Percentiles rank a stretch among this genome's conserved stretches.
These are phyloP conservation scores for Pandemis cinnamomeana DNA, from an alignment of 2,888 invertebrate species.

Conservation along the genomic window DNA sequence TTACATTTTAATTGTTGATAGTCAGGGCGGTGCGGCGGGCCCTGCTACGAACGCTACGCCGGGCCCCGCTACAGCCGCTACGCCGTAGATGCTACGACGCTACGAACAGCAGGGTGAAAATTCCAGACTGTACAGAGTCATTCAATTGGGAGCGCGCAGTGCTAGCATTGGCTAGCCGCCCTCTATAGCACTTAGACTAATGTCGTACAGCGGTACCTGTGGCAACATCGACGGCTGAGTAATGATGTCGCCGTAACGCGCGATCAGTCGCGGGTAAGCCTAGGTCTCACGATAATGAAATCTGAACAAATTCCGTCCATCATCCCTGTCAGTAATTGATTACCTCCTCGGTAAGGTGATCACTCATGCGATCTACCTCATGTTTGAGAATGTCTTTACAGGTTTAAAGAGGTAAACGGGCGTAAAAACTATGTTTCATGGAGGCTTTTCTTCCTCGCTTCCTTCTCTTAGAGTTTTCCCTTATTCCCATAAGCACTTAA, in stretches of 20 bases:
- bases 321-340: conserved; percentile 33
- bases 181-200: neutral
- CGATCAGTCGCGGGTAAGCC: conserved; percentile 14
- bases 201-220: neutral
- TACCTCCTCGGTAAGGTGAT: conserved; percentile 17
- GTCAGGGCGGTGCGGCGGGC: neutral
- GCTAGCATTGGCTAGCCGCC: neutral
- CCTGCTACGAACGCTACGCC: conserved; percentile 13
- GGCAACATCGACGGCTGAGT: conserved; percentile 5
- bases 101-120: neutral
- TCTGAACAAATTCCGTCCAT: conserved; percentile 28
- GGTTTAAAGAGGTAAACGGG: conserved; percentile 10
- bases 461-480: neutral
- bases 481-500: conserved; percentile 1
- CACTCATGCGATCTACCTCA: conserved; percentile 10
- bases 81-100: conserved; percentile 8
- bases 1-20: neutral
- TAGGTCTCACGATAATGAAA: conserved; percentile 25
- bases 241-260: conserved; percentile 13
- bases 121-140: neutral
- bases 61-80: conserved; percentile 1
- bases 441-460: neutral
- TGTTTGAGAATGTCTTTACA: conserved; percentile 14
- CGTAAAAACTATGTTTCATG: neutral
- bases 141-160: neutral